Base-by-base conservation (phyloP, 2,888 invertebrate genomes). In the Pachliopta kotzebuea region DNA sequence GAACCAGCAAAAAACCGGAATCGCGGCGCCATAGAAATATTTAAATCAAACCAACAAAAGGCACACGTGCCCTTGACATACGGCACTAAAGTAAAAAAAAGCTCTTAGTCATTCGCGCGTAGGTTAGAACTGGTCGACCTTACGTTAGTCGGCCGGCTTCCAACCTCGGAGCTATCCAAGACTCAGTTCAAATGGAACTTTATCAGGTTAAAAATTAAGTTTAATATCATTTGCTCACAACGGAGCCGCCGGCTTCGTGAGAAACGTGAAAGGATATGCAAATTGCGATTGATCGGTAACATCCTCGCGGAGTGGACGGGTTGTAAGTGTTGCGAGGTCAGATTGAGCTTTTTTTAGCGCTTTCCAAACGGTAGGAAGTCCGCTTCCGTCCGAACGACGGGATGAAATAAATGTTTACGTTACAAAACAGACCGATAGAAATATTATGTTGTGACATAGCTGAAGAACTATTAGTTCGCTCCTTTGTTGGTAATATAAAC, bases 211-310 rank as follows among this genome's bases (percentile, higher is more conserved):
- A 24, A 7, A 18, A 8, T 64, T 54, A 18, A 56, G 60, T 64
- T 56, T 64, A 18, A 21, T 31, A 17, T 64, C 9, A 26, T 56
- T 60, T 24, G 26, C n/a, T 7, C 2, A 2, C 26, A 1, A 24
- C 8, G 6, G 9, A 56, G 26, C 50, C 45, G 37, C 49, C 23
- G 14, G 50, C 60, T 70, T 67, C 76, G 74, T 76, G 77, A 68
- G 76, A 76, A 72, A 69, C 64, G 57, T 62, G 56, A 67, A 69
- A 73, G 74, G 74, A 76, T 72, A 74, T 72, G 72, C 71, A 74
- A 82, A 83, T 83, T 72, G 74, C 76, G 75, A 83, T 79, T 78
- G 81, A 84, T 82, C 75, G 78, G 73, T 66, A 63, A 75, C 79
- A 82, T 84, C 84, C 83, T 81, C 74, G 58, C 53, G 0, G 42